Evolutionary conservation across 2,888 invertebrate genomes (phyloP).

Genomic region (Aphrophora alni): DNA sequence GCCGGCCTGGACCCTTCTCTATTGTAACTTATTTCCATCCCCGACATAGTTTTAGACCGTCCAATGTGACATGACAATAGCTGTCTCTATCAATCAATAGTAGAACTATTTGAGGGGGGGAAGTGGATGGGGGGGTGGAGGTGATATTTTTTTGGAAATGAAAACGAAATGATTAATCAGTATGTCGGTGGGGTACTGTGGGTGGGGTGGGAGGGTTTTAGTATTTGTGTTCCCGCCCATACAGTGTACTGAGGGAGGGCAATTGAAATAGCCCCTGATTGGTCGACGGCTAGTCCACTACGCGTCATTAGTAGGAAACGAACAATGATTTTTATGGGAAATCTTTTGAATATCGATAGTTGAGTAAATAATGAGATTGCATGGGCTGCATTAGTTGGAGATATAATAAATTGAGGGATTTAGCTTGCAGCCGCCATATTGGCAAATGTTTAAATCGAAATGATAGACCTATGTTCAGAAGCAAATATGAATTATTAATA

Average conservation of each 20-base stretch:
- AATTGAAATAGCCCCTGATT: slow-evolving; percentile 34
- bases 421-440: slow-evolving; percentile 39
- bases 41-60: slow-evolving; percentile 31
- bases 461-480: background rate
- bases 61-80: slow-evolving; percentile 24
- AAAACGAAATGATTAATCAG: slow-evolving; percentile 41
- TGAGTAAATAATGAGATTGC: slow-evolving; percentile 32
- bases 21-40: too few relatives aligned
- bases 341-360: slow-evolving; percentile 31
- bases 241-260: slow-evolving; percentile 27
- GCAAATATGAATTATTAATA: background rate
- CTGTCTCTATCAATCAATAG: slow-evolving; percentile 48
- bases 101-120: slow-evolving; percentile 44
- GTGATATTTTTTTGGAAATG: slow-evolving; percentile 32
- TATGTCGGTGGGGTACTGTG: slow-evolving; percentile 37
- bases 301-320: slow-evolving; percentile 31
- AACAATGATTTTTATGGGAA: slow-evolving; percentile 19
- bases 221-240: slow-evolving; percentile 36
- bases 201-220: slow-evolving; percentile 26
- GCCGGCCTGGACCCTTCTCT: too few relatives aligned
- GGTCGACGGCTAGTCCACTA: slow-evolving; percentile 28
- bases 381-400: slow-evolving; percentile 24
- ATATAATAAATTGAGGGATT: slow-evolving; percentile 40
- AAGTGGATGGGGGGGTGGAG: too few relatives aligned
- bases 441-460: slow-evolving; percentile 27